These are phyloP conservation scores for Dryas iulia DNA, from an alignment of 1,140 invertebrate genomes.

Conservation along the genomic window DNA sequence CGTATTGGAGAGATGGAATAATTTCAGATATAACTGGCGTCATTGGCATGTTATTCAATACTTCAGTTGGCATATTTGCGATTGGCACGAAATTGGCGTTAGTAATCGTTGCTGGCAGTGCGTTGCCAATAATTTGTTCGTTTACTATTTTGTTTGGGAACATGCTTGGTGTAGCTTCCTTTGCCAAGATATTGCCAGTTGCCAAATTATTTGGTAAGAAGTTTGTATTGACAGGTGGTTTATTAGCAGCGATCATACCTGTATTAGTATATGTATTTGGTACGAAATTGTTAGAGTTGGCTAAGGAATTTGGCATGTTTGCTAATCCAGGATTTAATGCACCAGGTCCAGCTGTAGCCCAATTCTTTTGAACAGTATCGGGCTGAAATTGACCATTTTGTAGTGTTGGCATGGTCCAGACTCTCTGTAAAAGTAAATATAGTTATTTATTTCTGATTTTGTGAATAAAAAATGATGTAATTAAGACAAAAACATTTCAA, in stretches of 20 bases:
- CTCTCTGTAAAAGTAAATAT: slow-evolving; percentile 25
- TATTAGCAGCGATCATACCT: neutral
- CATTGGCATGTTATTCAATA: slow-evolving; percentile 41
- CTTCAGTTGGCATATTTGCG: slow-evolving; percentile 23
- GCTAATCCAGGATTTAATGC: slow-evolving; percentile 2
- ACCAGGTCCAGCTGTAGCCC: neutral
- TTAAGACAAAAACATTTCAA: too few species aligned
- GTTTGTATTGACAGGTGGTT: slow-evolving; percentile 8
- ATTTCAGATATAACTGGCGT: slow-evolving; percentile 54
- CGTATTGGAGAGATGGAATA: slow-evolving; percentile 56
- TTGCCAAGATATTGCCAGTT: slow-evolving; percentile 17
- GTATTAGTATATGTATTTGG: neutral
- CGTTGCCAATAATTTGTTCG: slow-evolving; percentile 23
- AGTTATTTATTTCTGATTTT: too few species aligned
- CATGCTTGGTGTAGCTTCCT: slow-evolving; percentile 16
- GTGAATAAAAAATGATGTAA: too few species aligned
- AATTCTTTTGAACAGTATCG: slow-evolving; percentile 9
- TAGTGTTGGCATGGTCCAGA: slow-evolving; percentile 7
- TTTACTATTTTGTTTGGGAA: slow-evolving; percentile 16
- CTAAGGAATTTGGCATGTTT: slow-evolving; percentile 9
- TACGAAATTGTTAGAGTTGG: neutral
- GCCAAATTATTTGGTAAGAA: slow-evolving; percentile 16
- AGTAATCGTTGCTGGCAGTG: slow-evolving; percentile 23
- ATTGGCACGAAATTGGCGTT: slow-evolving; percentile 28
- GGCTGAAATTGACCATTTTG: slow-evolving; percentile 1